phyloP scores from a whole-genome alignment of 2,113 vertebrate species.

The Peromyscus polionotus region DNA sequence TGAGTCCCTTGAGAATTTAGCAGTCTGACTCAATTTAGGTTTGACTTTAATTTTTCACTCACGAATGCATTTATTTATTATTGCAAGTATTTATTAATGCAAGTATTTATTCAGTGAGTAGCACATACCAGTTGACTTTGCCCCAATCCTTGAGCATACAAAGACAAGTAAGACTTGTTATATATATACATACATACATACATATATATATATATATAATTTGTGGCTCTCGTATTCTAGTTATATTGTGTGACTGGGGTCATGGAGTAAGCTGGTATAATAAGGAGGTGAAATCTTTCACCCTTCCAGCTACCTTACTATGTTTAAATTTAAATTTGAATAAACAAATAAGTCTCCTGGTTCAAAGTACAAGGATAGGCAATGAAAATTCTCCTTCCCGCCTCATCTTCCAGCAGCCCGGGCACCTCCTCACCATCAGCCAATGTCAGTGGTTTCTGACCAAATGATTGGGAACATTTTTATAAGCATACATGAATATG shows the following conservation, averaged over 20 bases:
- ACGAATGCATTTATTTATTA: not conserved
- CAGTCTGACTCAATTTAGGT: not conserved
- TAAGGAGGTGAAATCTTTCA: not conserved
- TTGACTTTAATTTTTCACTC: not conserved
- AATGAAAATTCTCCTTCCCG: not conserved
- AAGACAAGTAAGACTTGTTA: not conserved
- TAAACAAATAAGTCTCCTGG: not conserved
- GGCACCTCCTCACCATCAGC: not conserved
- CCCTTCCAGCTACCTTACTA: not conserved
- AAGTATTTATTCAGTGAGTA: not conserved
- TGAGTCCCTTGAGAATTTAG: not conserved
- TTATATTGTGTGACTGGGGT: not conserved
- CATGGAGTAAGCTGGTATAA: not conserved
- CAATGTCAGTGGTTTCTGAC: not conserved
- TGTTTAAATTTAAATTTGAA: conserved; percentile 28
- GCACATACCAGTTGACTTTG: not conserved
- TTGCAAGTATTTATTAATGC: not conserved
- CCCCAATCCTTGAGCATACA: no score
- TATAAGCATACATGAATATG: not conserved
- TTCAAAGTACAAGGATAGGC: not conserved
- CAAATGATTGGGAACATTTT: not conserved
- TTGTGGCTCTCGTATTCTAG: not conserved
- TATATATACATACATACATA: no score
- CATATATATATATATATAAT: no score
- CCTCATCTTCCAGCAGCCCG: not conserved